A percentile compares a stretch with the other conserved stretches of the same genome.
Evolutionary conservation across 1,140 invertebrate species (phyloP).

Genomic region (Agrilus planipennis): DNA sequence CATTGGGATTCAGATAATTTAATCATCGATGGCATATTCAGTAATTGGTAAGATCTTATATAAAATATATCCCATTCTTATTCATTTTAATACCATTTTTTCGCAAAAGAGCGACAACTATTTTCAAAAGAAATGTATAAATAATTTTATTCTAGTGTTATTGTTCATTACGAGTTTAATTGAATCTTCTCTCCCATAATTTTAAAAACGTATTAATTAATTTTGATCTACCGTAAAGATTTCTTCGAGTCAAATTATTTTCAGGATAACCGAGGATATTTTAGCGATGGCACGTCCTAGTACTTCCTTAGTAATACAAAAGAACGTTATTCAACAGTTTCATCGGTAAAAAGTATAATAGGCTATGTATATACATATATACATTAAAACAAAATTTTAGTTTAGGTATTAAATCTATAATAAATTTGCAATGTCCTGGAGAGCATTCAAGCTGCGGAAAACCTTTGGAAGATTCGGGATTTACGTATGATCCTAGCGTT

Average conservation of each 20-base stretch:
- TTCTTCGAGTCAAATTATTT: slow-evolving; percentile 21
- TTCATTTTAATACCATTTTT: no score
- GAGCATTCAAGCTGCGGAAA: slow-evolving; percentile 74
- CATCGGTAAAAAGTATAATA: slow-evolving; percentile 44
- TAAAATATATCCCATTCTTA: no score
- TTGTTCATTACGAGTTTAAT: no score
- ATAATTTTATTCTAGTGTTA: no score
- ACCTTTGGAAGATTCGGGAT: slow-evolving; percentile 56
- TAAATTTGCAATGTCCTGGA: slow-evolving; percentile 74
- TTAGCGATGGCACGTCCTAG: slow-evolving; percentile 78
- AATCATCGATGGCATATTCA: slow-evolving; percentile 68
- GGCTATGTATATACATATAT: background rate
- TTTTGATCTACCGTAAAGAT: no score
- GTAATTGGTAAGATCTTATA: slow-evolving; percentile 76
- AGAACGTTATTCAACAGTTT: slow-evolving; percentile 69
- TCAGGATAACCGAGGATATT: slow-evolving; percentile 77
- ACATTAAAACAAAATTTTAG: slow-evolving; percentile 43
- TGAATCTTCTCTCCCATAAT: no score
- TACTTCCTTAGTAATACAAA: slow-evolving; percentile 56
- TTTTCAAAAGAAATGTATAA: no score
- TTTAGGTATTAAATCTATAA: slow-evolving; percentile 66
- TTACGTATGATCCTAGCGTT: slow-evolving; percentile 62
- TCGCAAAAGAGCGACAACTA: no score
- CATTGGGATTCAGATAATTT: slow-evolving; percentile 51
- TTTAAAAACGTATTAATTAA: no score